A percentile compares a stretch with the other conserved stretches of the same genome.
Evolutionary conservation across 2,888 invertebrate genomes (phyloP).

Genomic region (Salticus scenicus): DNA sequence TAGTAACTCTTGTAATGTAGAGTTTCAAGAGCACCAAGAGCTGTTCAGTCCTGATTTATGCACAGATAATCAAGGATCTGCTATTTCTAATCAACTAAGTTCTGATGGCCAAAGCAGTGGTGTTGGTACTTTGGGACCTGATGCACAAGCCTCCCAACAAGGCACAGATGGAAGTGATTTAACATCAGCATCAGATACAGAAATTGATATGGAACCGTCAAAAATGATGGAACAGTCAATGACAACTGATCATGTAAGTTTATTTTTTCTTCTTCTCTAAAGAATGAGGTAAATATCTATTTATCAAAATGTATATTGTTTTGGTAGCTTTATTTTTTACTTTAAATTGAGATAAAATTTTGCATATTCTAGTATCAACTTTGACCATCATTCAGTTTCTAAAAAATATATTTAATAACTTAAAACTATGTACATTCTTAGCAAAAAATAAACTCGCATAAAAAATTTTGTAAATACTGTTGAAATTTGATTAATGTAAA

Average conservation of each 20-base stretch:
- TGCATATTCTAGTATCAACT: no score
- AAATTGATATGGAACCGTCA: constrained; percentile 56
- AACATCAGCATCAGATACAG: constrained; percentile 23
- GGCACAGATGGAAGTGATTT: constrained; percentile 11
- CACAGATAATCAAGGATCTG: background rate
- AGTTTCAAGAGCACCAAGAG: background rate
- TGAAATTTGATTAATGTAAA: no score
- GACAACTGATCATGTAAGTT: constrained; percentile 65
- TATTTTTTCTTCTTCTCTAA: background rate
- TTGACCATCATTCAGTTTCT: no score
- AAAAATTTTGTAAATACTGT: no score
- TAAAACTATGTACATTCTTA: no score
- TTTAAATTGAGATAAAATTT: background rate
- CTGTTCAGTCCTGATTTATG: background rate
- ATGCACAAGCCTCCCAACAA: background rate
- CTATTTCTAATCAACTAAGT: background rate
- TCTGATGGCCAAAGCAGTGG: background rate
- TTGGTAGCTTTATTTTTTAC: background rate
- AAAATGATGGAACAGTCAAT: constrained; percentile 68
- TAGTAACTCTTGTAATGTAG: constrained; percentile 1
- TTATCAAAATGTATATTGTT: background rate
- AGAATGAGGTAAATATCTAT: no score
- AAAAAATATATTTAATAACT: no score
- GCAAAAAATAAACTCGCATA: no score
- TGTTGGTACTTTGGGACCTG: background rate